Evolutionary conservation across 2,888 invertebrate genomes (phyloP), one percentile per base, ranked within the genome.

Genomic region (Gryllus longicercus): DNA sequence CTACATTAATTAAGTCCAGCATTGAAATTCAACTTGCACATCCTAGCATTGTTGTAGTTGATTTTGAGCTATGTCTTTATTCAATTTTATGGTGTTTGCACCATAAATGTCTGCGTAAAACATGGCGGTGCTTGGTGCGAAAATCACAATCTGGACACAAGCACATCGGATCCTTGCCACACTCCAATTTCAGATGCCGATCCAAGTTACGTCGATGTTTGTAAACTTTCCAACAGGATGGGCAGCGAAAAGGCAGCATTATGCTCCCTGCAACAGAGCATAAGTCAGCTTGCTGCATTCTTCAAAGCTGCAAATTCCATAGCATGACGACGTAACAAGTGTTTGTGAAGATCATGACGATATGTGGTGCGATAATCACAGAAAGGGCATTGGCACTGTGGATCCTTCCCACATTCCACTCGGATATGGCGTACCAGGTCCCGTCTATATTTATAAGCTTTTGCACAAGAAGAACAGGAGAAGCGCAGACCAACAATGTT

Each of bases 371-470:
- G 82, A 79, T 83, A 82, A 18, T 81, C 81, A 80, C 84, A 85
- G 77, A 80, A 80, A 14, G 82, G 83, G 75, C 85, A 85, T 11
- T 81, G 80, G 79, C 84, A 85, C 75, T 84, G 84, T 21, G 85
- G 85, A 78, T 84, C 84, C 51, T 84, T 83, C 10, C 85, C 85
- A 79, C 85, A 86, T 78, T 85, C 85, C 81, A 84, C 84, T 21
- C 79, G 80, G 18, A 83, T 74, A 80, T 83, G 83, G 10, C 80
- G 81, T 49, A 75, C 78, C 75, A 82, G 78, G 87, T 94, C 94
- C 93, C 94, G 94, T 89, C 94, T 94, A 87, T 94, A 94, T 86
- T 94, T 94, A 85, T 94, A 94, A 85, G 93, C 91, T 87, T 94
- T 94, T n/a, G 93, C 93, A 88, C 95, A 95, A 88, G 93, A 93